Percentiles rank a stretch among this genome's conserved stretches.
phyloP scores from a whole-genome alignment of 2,888 invertebrate species.

The Macropis europaea region DNA sequence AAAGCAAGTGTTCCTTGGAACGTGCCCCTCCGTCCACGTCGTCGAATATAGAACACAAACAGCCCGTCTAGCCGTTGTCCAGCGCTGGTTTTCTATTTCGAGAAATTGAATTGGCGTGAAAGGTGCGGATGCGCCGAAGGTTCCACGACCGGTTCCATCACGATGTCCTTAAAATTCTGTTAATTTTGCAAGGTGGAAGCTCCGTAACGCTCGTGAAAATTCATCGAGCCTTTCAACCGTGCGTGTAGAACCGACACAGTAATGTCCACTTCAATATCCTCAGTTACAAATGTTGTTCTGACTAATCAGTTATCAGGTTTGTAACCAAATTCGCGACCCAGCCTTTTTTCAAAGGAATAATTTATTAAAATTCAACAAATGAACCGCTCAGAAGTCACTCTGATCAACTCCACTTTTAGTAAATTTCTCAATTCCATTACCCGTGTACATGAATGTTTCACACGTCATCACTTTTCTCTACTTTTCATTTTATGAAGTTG shows the following conservation, averaged over 20 bases:
- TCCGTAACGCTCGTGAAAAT: not conserved
- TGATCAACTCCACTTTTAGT: no score
- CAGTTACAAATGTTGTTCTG: not conserved
- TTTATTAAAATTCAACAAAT: no score
- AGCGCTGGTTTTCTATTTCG: not conserved
- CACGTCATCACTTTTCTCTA: no score
- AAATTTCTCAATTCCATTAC: no score
- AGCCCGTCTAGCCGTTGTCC: not conserved
- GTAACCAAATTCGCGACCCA: no score
- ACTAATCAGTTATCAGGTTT: not conserved
- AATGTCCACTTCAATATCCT: not conserved
- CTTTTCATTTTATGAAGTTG: no score
- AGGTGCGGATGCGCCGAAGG: constrained; percentile 1
- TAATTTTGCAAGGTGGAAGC: not conserved
- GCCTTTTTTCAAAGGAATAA: no score
- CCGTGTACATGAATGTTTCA: no score
- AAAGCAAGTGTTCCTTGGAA: not conserved
- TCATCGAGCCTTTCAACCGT: no score
- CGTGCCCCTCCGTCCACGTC: no score
- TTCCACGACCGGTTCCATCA: constrained; percentile 26
- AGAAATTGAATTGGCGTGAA: constrained; percentile 3
- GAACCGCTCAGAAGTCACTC: no score
- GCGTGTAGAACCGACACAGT: no score
- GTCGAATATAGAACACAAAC: not conserved
- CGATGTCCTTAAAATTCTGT: not conserved